These are phyloP conservation scores for Gymnarchus niloticus DNA, from an alignment of 2,113 vertebrate genomes.

Conservation along the genomic window DNA sequence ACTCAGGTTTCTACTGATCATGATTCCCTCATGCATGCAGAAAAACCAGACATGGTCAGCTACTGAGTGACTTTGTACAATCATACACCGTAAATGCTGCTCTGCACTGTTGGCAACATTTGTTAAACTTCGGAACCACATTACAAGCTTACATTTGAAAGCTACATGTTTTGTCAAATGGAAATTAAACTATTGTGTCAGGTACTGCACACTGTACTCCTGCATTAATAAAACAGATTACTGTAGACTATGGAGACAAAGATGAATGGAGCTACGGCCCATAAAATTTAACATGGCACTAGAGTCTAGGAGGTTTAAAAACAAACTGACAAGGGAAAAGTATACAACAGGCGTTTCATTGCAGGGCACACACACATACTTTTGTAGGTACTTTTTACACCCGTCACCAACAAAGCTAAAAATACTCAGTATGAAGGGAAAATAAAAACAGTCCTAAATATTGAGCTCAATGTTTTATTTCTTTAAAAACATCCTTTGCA, in stretches of 20 bases:
- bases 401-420: background rate
- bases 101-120: background rate
- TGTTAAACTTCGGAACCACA: too few relatives aligned
- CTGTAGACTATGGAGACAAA: background rate
- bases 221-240: background rate
- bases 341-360: background rate
- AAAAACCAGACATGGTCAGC: background rate
- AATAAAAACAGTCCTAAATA: background rate
- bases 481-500: background rate
- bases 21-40: background rate
- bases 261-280: background rate
- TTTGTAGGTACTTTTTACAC: background rate
- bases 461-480: background rate
- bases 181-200: background rate
- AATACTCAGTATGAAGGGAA: background rate
- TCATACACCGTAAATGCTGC: background rate
- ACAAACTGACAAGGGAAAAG: conserved; percentile 7
- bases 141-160: background rate
- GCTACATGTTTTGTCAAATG: background rate
- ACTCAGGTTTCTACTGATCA: background rate
- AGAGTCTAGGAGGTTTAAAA: conserved; percentile 10
- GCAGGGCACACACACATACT: background rate
- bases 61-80: background rate
- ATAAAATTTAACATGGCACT: conserved; percentile 5
- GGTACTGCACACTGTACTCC: background rate